A percentile compares a stretch with the other conserved stretches of the same genome.
Evolutionary conservation across 2,113 vertebrate genomes (phyloP).

Genomic region (Cichladusa arquata): DNA sequence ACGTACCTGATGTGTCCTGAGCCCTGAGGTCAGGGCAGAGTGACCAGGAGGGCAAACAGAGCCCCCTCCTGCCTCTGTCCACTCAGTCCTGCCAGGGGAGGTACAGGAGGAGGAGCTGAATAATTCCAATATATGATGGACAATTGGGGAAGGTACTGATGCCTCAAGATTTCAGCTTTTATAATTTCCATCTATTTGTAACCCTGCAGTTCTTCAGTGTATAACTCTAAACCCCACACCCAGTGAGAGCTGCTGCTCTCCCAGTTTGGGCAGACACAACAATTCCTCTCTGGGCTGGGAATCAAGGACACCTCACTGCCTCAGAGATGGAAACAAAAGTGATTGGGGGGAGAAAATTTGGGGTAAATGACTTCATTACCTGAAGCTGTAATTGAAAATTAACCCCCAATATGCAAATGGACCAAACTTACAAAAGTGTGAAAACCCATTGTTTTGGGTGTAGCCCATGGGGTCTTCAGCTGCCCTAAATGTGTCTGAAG

Average conservation of each 20-base stretch:
- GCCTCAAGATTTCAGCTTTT: rapidly evolving
- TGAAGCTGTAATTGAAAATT: background rate
- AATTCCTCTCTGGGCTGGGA: too few species aligned
- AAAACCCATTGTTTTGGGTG: background rate
- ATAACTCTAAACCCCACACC: rapidly evolving
- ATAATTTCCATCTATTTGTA: rapidly evolving
- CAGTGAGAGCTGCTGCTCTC: background rate
- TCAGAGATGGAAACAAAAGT: background rate
- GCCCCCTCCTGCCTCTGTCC: background rate
- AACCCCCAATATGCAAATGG: background rate
- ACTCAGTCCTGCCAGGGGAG: background rate
- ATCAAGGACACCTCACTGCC: too few species aligned
- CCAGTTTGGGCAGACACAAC: background rate
- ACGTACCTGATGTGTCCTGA: rapidly evolving
- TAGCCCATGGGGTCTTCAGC: too few species aligned
- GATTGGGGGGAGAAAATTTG: background rate
- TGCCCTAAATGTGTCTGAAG: background rate
- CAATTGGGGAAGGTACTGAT: background rate
- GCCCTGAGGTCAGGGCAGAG: background rate
- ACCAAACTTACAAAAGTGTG: background rate
- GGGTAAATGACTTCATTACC: background rate
- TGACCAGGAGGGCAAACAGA: background rate
- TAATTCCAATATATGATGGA: background rate
- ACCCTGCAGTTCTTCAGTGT: background rate
- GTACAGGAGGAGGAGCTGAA: background rate